Evolutionary conservation across 2,797 vertebrate species (phyloP), one percentile per base, ranked within the genome.

Genomic region (Xenentodon cancila): DNA sequence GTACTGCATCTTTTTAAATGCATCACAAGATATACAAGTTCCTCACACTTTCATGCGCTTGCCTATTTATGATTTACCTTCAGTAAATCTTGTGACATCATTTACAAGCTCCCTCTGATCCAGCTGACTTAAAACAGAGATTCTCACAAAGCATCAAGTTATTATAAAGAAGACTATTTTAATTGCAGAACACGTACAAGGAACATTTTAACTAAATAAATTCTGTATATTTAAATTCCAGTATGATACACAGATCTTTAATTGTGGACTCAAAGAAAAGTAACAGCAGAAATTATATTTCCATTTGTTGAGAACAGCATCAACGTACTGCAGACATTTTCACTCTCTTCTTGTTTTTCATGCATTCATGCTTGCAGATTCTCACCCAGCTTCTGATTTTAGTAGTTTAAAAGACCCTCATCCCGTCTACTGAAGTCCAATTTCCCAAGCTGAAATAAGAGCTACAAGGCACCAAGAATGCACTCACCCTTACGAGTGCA

Each of bases 391-490:
- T 37, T 37, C 34, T 12, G 34, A 13, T 37, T 37, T 37, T 40
- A 40, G 13, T 4, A 15, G 13, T 40, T 40, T 40, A 40, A 40
- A 32, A 40, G 13, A 40, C 37, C 37, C 37, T 15, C 13, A 40
- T 40, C 37, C 37, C 9, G 13, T 40, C 46, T 48, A 37, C 37
- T 32, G 44, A 53, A 40, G 48, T 46, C 44, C 42, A 15, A 7
- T 20, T 32, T 53, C 43, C 17, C 9, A 16, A 49, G 19, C 21
- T 12, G 57, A 58, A 13, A 68, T 49, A 20, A 27, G 59, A 71
- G 73, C 59, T 76, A 55, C 48, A 81, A 90, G 88, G 88, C 88
- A 90, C 84, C 68, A 53, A 63, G 46, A 40, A 57, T 20, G 48
- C 67, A 69, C 59, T n/a, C n/a, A n/a, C n/a, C n/a, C n/a, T n/a